Base-by-base conservation (phyloP, 2,797 vertebrate genomes). In the Enteromius afrohamiltoni region DNA sequence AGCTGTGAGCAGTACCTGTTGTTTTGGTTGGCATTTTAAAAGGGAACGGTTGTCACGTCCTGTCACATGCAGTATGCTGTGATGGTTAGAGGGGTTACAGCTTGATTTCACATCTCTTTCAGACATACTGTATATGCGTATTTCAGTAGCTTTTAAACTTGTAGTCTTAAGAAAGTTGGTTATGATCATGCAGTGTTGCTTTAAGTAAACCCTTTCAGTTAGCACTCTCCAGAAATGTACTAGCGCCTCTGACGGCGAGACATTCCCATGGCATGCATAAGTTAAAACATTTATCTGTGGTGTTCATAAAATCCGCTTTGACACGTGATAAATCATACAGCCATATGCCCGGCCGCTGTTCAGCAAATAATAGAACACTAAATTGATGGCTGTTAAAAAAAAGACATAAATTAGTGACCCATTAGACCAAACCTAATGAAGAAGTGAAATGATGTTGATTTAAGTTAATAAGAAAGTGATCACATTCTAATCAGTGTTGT, bases 401-500 rank as follows among this genome's bases (percentile, higher is more conserved):
- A 86, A 88, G 85, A 85, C 88, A 88, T 73, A 74, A 60, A 87
- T 76, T 83, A 84, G 71, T 86, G 88, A 89, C 89, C 88, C 83
- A 90, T 89, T 89, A 89, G 88, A 87, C 86, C 79, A 65, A 82
- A 84, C 86, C 77, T 89, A 89, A 91, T 92, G 91, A 89, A 91
- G 88, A 89, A 87, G 83, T 83, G 85, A 89, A 88, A 88, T 89
- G 85, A 87, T 86, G 86, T 80, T 79, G 90, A 90, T 90, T 86
- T 88, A 88, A 58, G 80, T 83, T 88, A 88, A 89, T 88, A 91
- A 84, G 84, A 91, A 92, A 88, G 83, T 90, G 89, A 87, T 89
- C 86, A 85, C 55, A 84, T 81, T 62, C 17, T 89, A 89, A 92
- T 93, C 88, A 89, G 86, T 89, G 87, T 86, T 87, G 89, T 91